A percentile compares a stretch with the other conserved stretches of the same genome.
These are phyloP conservation scores for Enteromius afrohamiltoni DNA, from an alignment of 2,797 vertebrate species.

Conservation along the genomic window DNA sequence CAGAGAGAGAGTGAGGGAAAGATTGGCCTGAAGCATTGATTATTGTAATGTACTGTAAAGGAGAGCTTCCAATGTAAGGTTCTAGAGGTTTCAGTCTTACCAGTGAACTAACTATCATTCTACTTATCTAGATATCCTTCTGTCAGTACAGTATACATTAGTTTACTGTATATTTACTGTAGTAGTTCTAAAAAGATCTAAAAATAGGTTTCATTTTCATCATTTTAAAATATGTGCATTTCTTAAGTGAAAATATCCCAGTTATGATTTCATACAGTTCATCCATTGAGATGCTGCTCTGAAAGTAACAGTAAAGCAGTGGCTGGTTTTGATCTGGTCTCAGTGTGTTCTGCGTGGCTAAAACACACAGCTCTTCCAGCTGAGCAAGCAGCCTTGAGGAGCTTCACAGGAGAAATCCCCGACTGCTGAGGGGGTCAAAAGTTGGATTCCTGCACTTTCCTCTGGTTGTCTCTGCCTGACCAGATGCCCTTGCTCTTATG, in stretches of 20 bases:
- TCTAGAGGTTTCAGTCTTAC: too few species aligned
- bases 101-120: too few species aligned
- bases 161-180: too few species aligned
- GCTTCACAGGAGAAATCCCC: conserved; percentile 2
- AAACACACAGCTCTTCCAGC: conserved; percentile 29
- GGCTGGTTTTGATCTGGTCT: background rate
- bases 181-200: too few species aligned
- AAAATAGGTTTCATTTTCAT: background rate
- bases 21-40: too few species aligned
- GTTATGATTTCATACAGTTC: background rate
- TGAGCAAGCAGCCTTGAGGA: background rate
- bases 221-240: background rate
- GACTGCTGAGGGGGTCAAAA: background rate
- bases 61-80: too few species aligned
- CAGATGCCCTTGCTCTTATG: background rate
- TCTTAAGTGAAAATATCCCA: background rate
- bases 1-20: too few species aligned
- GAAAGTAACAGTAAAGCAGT: background rate
- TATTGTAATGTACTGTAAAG: too few species aligned
- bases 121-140: too few species aligned
- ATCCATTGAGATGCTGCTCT: background rate
- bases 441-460: background rate
- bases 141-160: too few species aligned
- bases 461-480: conserved; percentile 20
- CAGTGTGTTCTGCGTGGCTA: conserved; percentile 25